A percentile compares a stretch with the other conserved stretches of the same genome.
phyloP scores from a whole-genome alignment of 2,888 invertebrate genomes.

The Teleiodes luculella region DNA sequence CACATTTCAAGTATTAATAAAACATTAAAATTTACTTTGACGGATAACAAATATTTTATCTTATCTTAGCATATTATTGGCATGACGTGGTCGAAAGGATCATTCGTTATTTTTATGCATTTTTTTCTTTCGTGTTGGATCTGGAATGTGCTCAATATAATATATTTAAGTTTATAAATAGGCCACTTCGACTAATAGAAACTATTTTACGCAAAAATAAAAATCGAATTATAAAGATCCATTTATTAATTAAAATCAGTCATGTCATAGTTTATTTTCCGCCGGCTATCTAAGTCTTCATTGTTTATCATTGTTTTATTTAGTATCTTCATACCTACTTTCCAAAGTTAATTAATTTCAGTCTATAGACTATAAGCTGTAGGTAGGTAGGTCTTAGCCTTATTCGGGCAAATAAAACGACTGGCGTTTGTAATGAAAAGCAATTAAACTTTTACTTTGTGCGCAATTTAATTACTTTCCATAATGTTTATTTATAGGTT shows the following conservation, averaged over 20 bases:
- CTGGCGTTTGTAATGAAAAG: background rate
- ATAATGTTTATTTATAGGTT: background rate
- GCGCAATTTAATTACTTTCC: background rate
- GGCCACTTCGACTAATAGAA: too few species aligned
- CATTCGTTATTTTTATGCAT: background rate
- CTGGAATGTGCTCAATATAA: too few species aligned
- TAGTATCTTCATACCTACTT: background rate
- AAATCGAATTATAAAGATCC: too few species aligned
- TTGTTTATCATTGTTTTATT: too few species aligned
- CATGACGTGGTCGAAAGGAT: background rate
- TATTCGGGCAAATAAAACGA: background rate
- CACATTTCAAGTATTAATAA: too few species aligned
- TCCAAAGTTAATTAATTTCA: background rate
- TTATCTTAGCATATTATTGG: background rate
- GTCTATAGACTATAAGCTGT: too few species aligned
- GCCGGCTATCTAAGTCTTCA: too few species aligned
- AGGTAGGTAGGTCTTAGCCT: background rate
- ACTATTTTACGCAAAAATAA: too few species aligned
- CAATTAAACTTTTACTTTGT: conserved; percentile 1
- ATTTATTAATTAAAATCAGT: too few species aligned
- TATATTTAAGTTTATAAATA: too few species aligned
- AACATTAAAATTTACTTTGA: too few species aligned
- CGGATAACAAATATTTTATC: background rate
- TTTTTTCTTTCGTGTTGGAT: background rate
- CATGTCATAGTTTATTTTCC: too few species aligned